phyloP scores from a whole-genome alignment of 2,888 invertebrate species.

The Torymus tubicola region DNA sequence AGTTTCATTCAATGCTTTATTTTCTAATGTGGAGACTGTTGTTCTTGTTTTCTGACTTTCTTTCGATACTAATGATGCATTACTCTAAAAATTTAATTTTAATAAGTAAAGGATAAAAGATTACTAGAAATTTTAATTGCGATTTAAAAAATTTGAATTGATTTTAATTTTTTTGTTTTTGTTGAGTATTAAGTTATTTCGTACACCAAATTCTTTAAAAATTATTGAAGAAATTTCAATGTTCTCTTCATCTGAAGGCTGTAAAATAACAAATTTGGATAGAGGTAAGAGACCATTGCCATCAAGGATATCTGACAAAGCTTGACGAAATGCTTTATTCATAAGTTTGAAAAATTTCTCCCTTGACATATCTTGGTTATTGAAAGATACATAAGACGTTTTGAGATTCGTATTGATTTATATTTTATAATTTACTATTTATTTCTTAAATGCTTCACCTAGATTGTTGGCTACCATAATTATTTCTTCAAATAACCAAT shows the following conservation, averaged over 20 bases:
- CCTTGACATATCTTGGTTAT: conserved; percentile 32
- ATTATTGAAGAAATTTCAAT: not conserved
- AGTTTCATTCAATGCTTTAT: not conserved
- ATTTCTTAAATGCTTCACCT: conserved; percentile 19
- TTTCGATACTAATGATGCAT: not conserved
- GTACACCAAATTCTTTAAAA: conserved; percentile 3
- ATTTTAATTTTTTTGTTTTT: not conserved
- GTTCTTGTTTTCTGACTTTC: not conserved
- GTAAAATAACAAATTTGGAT: not conserved
- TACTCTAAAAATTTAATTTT: not conserved
- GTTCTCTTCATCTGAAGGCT: not conserved
- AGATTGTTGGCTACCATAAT: conserved; percentile 63
- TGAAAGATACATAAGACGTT: not conserved
- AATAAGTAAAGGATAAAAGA: not conserved
- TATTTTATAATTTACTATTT: conserved; percentile 1
- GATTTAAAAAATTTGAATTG: not conserved
- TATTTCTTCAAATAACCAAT: conserved; percentile 69
- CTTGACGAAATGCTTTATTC: conserved; percentile 59
- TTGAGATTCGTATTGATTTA: not conserved
- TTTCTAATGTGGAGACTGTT: not conserved
- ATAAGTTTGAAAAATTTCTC: conserved; percentile 65
- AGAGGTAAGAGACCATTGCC: conserved; percentile 57
- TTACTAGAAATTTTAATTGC: not conserved
- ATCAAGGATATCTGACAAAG: conserved; percentile 55
- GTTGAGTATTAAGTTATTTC: not conserved